Evolutionary conservation across 2,888 invertebrate genomes (phyloP).

Genomic region (Celastrina argiolus): DNA sequence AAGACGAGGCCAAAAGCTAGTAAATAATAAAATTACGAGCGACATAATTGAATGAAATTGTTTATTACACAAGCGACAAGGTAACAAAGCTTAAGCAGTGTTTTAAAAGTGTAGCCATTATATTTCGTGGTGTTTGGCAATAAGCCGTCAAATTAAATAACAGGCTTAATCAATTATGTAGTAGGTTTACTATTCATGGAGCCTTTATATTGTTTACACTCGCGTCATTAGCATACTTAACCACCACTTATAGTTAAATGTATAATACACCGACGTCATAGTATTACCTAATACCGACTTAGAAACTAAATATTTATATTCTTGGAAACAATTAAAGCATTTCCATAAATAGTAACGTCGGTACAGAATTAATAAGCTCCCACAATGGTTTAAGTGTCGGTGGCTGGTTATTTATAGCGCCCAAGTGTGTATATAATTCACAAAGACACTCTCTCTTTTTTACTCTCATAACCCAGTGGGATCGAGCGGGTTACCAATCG

Average conservation of each 20-base stretch:
- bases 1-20: no score
- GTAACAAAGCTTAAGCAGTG: not conserved
- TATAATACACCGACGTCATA: conserved; percentile 5
- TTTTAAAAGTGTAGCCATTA: not conserved
- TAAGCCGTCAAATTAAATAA: conserved; percentile 2
- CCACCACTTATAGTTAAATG: not conserved
- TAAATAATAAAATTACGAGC: not conserved
- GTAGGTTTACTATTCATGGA: not conserved
- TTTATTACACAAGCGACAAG: not conserved
- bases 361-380: no score
- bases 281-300: not conserved
- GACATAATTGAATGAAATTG: not conserved
- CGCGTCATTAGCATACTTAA: not conserved
- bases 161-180: conserved; percentile 1
- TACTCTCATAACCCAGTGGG: no score
- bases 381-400: no score
- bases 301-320: not conserved
- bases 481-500: no score
- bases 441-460: no score
- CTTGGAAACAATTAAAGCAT: not conserved
- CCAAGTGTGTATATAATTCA: no score
- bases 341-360: conserved; percentile 3
- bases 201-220: conserved; percentile 9
- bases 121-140: not conserved
- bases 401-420: no score